Percentiles rank a stretch among this genome's conserved stretches.
Evolutionary conservation across 1,140 invertebrate genomes (phyloP).

Genomic region (Calosoma granatense): DNA sequence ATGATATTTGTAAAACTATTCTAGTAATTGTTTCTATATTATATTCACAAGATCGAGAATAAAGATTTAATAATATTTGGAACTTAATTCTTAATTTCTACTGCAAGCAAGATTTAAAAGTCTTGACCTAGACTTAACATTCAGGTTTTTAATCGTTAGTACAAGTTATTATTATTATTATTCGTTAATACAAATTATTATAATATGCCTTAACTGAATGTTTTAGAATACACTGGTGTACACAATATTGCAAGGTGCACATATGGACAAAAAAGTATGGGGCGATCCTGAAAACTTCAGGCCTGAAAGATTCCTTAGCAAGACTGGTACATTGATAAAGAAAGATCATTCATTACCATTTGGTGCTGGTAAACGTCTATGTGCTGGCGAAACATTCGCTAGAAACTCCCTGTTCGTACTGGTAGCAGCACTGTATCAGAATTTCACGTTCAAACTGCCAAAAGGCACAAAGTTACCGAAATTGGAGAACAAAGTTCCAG

Average conservation of each 20-base stretch:
- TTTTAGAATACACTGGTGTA: conserved; percentile 32
- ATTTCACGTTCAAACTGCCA: conserved; percentile 41
- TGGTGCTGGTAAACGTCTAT: conserved; percentile 51
- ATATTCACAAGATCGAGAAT: too few species aligned
- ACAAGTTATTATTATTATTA: too few species aligned
- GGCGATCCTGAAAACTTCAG: conserved; percentile 45
- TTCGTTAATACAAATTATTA: too few species aligned
- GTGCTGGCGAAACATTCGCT: conserved; percentile 62
- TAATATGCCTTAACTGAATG: too few species aligned
- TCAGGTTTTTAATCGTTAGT: too few species aligned
- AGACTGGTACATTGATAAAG: conserved; percentile 36
- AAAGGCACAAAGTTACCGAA: conserved; percentile 30
- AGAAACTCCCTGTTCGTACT: conserved; percentile 55
- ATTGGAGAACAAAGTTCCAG: conserved; percentile 25
- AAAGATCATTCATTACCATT: conserved; percentile 31
- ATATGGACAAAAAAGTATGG: conserved; percentile 40
- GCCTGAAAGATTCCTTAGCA: conserved; percentile 47
- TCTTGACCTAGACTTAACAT: too few species aligned
- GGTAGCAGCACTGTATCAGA: conserved; percentile 51
- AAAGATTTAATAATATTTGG: too few species aligned
- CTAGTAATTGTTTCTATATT: too few species aligned
- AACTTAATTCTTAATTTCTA: too few species aligned
- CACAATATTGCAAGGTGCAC: conserved; percentile 33
- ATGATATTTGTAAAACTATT: too few species aligned
- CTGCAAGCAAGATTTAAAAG: too few species aligned